A percentile compares a stretch with the other conserved stretches of the same genome.
These are phyloP conservation scores for Melitaea athalia DNA, from an alignment of 2,888 invertebrate species.

Conservation along the genomic window DNA sequence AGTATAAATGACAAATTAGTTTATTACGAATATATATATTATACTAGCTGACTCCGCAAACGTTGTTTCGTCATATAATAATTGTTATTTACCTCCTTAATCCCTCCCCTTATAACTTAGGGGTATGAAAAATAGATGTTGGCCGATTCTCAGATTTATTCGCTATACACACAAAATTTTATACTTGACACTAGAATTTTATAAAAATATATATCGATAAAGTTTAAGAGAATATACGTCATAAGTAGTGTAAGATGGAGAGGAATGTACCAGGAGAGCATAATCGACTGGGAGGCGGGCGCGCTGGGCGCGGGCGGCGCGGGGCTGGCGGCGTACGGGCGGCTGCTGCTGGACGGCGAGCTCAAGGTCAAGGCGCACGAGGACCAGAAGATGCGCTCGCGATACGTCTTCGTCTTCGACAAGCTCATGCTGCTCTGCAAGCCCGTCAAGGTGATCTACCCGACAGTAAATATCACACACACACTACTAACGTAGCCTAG, in stretches of 20 bases:
- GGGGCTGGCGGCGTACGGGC: conserved; percentile 93
- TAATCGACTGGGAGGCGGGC: conserved; percentile 90
- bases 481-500: conserved; percentile 17
- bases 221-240: conserved; percentile 30
- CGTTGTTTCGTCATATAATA: no score
- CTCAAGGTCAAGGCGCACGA: conserved; percentile 94
- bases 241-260: background rate
- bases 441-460: conserved; percentile 84
- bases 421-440: conserved; percentile 98
- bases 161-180: no score
- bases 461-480: conserved; percentile 35
- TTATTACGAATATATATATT: no score
- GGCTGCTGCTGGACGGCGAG: conserved; percentile 96
- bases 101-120: no score
- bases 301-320: conserved; percentile 90
- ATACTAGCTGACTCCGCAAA: no score
- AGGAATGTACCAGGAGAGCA: conserved; percentile 83
- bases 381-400: conserved; percentile 90
- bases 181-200: no score
- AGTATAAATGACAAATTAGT: no score
- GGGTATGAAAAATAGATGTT: no score
- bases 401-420: conserved; percentile 99
- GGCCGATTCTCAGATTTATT: no score
- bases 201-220: no score
- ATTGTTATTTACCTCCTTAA: no score